These are phyloP conservation scores for Hirtodrosophila cameraria DNA, from an alignment of 2,888 invertebrate genomes.

Conservation along the genomic window DNA sequence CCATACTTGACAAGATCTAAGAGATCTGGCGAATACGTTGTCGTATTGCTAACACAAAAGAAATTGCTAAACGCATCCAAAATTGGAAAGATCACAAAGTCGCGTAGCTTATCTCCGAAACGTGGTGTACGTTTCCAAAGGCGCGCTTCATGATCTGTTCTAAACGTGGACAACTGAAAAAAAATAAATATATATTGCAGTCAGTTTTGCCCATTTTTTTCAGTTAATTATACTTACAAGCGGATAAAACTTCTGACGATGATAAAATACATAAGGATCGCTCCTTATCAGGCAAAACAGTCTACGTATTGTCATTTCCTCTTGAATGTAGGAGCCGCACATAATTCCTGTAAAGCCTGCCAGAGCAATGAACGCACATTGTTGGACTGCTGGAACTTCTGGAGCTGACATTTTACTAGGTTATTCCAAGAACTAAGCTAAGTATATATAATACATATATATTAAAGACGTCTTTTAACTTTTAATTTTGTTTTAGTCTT, in stretches of 20 bases:
- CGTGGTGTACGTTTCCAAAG: conserved; percentile 42
- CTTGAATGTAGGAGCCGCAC: conserved; percentile 59
- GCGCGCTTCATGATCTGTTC: conserved; percentile 51
- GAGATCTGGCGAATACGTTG: conserved; percentile 25
- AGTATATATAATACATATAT: too few species aligned
- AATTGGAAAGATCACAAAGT: conserved; percentile 39
- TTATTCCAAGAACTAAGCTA: background rate
- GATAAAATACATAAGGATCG: conserved; percentile 58
- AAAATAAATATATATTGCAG: too few species aligned
- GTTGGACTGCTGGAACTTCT: conserved; percentile 40
- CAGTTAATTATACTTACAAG: conserved; percentile 59
- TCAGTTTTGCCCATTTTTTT: too few species aligned
- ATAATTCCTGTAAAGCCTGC: conserved; percentile 56
- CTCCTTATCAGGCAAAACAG: conserved; percentile 40
- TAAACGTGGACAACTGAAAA: conserved; percentile 52
- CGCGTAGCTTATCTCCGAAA: conserved; percentile 40
- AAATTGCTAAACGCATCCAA: conserved; percentile 30
- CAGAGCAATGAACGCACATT: conserved; percentile 45
- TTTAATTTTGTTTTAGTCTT: conserved; percentile 28
- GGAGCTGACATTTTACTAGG: conserved; percentile 5
- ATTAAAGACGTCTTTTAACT: conserved; percentile 14
- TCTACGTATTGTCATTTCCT: conserved; percentile 50
- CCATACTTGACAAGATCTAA: conserved; percentile 61
- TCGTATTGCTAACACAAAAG: conserved; percentile 16
- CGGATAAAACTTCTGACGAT: conserved; percentile 61